Base-by-base conservation (phyloP, 2,113 vertebrate species). In the Nanger granti region DNA sequence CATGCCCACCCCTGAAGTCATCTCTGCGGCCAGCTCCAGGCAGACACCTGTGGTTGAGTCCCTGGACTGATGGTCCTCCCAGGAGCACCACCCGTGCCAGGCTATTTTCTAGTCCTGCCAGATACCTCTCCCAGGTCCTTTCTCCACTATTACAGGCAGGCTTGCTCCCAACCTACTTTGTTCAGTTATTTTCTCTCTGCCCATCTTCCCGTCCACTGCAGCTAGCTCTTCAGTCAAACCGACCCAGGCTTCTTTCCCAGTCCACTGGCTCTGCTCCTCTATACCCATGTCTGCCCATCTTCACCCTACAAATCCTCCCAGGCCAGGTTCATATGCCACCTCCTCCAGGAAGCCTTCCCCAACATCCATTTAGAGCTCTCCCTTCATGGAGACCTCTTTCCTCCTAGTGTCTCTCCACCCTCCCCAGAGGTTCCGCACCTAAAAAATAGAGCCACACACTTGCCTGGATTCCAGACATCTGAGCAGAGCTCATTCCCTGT, bases 301-400 rank as follows among this genome's bases (percentile, higher is more conserved):
- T 73, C 44, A 54, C 8, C 55, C 10, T 28, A 11, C 28, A 5
- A 3, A 17, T 64, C 89, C 55, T 87, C 57, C 57, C 11, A 14
- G 89, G 93, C 47, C 73, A 22, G 4, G n/a, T 54, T 64, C 73
- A 1, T 8, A 44, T 4, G 14, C 28, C 34, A 7, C 86, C 73
- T 64, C 62, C 52, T 85, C 87, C 79, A 66, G 60, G 62, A 90
- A 59, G 62, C 87, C 52, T 84, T 88, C 79, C 37, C 41, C 37
- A 29, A 0, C 1, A 1, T 49, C 76, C 11, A 5, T 28, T 3
- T 3, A 28, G 37, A 55, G 28, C 4, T 15, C 15, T 49, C 76
- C 31, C 17, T 12, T 31, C 31, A 22, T 15, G 2, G 7, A 20
- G 31, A 28, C 37, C 49, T 29, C 41, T 3, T 12, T 44, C 87